Evolutionary conservation across 2,113 vertebrate species (phyloP), one percentile per base, ranked within the genome.

Genomic region (Gavia stellata): DNA sequence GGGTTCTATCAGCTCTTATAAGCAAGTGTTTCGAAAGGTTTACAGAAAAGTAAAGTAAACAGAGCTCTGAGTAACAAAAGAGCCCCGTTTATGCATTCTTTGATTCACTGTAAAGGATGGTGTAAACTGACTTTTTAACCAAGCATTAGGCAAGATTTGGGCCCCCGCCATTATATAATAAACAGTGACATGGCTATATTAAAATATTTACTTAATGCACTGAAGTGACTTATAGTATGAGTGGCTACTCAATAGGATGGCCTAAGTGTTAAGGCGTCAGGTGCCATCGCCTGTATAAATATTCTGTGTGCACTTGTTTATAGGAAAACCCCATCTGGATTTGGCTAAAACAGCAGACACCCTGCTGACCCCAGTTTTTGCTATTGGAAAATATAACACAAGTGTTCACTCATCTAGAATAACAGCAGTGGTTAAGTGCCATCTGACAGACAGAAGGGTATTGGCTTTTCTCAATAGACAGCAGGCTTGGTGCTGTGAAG

Each of bases 171-270:
- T 99, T 98, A 98, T 99, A 99, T 99, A 99, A 99, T 99, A 99
- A 99, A 99, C 99, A 99, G 98, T 99, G 98, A 99, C 98, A 99
- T 98, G 98, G 98, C 97, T 98, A 98, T 99, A 99, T 98, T 99
- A 99, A 99, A 99, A 99, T 99, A 99, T 99, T 99, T 99, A 99
- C 99, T 99, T 99, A 98, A 99, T 99, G 98, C 99, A 98, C 98
- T 98, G 98, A 99, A 99, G 98, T 99, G 99, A 99, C 99, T 99
- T 99, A 99, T 99, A 99, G 99, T 98, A 99, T 99, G 98, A 99
- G 98, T 98, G 98, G 98, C 98, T 98, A 99, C 99, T 99, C 99
- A 99, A 99, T 99, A 99, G 98, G 99, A 98, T 99, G 99, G 99
- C 98, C 98, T 98, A 98, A 99, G 99, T 99, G 99, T 99, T 99